Conservation (phyloP, 2,797 vertebrate species). For the Gymnoscopelus microlampas region DNA sequence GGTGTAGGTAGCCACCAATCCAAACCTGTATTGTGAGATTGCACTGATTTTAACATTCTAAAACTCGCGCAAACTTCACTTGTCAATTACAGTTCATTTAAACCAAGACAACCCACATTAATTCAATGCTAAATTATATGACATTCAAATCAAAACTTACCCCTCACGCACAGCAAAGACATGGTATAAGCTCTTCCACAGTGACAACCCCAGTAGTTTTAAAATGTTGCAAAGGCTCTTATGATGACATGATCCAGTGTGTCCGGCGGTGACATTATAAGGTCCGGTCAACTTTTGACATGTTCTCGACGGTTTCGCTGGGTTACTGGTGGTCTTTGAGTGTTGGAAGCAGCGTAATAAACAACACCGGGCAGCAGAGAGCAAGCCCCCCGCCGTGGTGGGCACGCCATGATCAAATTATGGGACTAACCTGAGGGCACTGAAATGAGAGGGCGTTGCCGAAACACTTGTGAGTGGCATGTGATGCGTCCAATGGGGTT, state of each 20-base stretch:
- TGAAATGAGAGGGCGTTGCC: conserved; percentile 26
- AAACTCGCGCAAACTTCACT: too few relatives aligned
- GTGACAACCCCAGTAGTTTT: conserved; percentile 53
- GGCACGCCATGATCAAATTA: conserved; percentile 68
- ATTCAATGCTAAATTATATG: background rate
- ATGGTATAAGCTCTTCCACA: conserved; percentile 69
- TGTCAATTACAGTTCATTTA: background rate
- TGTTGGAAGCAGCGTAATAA: conserved; percentile 6
- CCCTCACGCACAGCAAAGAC: conserved; percentile 85
- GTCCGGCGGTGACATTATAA: conserved; percentile 50
- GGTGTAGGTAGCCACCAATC: too few relatives aligned
- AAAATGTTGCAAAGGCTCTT: conserved; percentile 49
- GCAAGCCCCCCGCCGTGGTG: conserved; percentile 38
- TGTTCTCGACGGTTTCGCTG: conserved; percentile 2
- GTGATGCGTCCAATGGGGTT: conserved; percentile 46
- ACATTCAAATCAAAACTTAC: conserved; percentile 56
- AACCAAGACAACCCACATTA: background rate
- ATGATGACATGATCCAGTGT: conserved; percentile 49
- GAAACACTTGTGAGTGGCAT: conserved; percentile 65
- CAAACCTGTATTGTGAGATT: too few relatives aligned
- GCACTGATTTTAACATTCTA: too few relatives aligned
- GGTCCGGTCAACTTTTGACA: conserved; percentile 22
- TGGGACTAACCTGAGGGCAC: conserved; percentile 56
- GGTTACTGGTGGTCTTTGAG: conserved; percentile 29
- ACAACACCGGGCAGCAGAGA: conserved; percentile 45